phyloP scores from a whole-genome alignment of 2,113 vertebrate genomes.

The Indicator indicator region DNA sequence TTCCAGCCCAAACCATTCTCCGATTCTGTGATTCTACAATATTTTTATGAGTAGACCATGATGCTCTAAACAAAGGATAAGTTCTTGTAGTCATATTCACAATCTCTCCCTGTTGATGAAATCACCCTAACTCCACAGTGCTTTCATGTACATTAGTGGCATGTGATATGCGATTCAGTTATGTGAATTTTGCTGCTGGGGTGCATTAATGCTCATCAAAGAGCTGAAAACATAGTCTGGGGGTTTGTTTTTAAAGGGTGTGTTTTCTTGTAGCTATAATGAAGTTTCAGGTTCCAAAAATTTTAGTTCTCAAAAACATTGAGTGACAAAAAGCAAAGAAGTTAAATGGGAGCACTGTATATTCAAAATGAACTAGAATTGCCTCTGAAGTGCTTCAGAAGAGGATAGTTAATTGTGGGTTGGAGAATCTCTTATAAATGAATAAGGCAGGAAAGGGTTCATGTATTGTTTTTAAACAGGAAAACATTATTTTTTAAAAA shows the following conservation, averaged over 20 bases:
- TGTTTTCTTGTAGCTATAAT: not conserved
- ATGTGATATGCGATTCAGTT: not conserved
- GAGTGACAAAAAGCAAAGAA: not conserved
- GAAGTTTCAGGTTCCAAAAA: not conserved
- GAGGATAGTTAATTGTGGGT: not conserved
- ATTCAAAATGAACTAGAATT: not conserved
- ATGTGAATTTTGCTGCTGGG: not conserved
- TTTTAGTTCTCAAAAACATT: not conserved
- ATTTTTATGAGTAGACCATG: rapidly evolving
- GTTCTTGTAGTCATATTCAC: not conserved
- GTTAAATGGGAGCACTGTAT: not conserved
- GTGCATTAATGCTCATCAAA: not conserved
- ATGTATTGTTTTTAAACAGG: not conserved
- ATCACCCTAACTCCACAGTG: not conserved
- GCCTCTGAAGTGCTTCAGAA: not conserved
- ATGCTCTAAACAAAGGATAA: not conserved
- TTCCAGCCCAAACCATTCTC: no score
- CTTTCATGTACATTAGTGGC: not conserved
- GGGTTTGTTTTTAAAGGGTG: not conserved
- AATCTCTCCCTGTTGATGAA: not conserved
- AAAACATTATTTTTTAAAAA: not conserved
- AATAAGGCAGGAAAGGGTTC: not conserved
- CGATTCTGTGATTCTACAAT: no score
- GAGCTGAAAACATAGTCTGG: not conserved
- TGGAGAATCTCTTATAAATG: not conserved